Base-by-base conservation (phyloP, 2,888 invertebrate species). In the Drosophila subquinaria region DNA sequence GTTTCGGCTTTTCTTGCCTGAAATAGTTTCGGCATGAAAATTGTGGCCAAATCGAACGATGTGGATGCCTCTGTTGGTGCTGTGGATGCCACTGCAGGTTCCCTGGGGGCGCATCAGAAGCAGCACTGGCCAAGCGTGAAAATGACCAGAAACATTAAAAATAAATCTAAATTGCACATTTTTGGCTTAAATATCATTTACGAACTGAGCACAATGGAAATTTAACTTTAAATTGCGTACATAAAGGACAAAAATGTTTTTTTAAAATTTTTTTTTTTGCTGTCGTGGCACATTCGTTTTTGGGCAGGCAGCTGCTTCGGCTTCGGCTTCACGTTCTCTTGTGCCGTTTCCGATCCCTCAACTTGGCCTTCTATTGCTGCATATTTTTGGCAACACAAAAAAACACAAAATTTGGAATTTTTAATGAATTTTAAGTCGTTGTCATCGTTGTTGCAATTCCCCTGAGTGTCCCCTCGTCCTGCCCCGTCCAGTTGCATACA, bases 101-200 rank as follows among this genome's bases (percentile, higher is more conserved):
- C 76, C 73, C 66, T 48, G 59, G 74, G 57, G 74, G 47, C 63
- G 73, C 64, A 74, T 77, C 63, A 70, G 76, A 56, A 76, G 47
- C 43, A 35, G 38, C 62, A 55, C 64, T 70, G 76, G 63, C 82
- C 84, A 73, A 78, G 87, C 82, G 80, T 82, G 71, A 84, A 82
- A 84, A 80, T 82, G 73, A 73, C 80, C 71, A 76, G 79, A 78
- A 67, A 78, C 82, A 84, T 87, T 84, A 80, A 82, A 87, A 80
- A 84, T 80, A 84, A 78, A 87, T 84, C 77, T 71, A 87, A 83
- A 87, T 80, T 87, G 87, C 82, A 79, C 73, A 73, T 62, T 73
- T 71, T 55, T 62, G 62, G 50, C 62, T 66, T 48, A 75, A 79
- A 69, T 75, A 69, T 65, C 67, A 66, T 67, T 69, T 66, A 72